Conservation (phyloP, 2,888 invertebrate species). For the Plagodis pulveraria region DNA sequence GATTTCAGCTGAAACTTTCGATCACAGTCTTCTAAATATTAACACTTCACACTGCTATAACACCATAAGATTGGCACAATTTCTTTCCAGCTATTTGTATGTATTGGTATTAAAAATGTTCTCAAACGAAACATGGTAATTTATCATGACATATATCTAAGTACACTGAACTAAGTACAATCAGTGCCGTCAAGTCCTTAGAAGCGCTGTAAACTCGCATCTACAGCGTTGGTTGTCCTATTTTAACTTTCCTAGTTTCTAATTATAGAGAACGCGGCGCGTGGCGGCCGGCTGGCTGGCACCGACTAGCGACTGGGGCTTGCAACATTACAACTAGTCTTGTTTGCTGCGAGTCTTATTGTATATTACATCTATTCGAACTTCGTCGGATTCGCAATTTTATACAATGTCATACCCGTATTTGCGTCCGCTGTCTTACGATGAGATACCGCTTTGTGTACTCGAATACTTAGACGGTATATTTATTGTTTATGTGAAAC, state of each 20-base stretch:
- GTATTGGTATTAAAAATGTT: neutral
- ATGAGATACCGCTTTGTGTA: slow-evolving; percentile 82
- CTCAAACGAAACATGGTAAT: neutral
- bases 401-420: slow-evolving; percentile 66
- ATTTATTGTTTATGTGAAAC: slow-evolving; percentile 4
- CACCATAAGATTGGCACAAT: neutral
- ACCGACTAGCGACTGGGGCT: slow-evolving; percentile 7
- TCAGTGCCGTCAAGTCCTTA: neutral
- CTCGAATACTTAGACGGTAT: slow-evolving; percentile 69
- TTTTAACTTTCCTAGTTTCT: slow-evolving; percentile 76
- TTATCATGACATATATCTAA: slow-evolving; percentile 1
- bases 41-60: neutral
- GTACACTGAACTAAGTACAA: too few species aligned
- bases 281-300: slow-evolving; percentile 51
- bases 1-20: slow-evolving; percentile 24
- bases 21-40: slow-evolving; percentile 21
- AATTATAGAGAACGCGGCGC: slow-evolving; percentile 66
- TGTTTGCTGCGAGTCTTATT: neutral
- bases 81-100: neutral
- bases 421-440: slow-evolving; percentile 68
- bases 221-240: slow-evolving; percentile 52
- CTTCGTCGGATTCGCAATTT: too few species aligned
- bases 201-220: slow-evolving; percentile 14
- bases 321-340: neutral
- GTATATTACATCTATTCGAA: too few species aligned